Base-by-base conservation (phyloP, 1,140 invertebrate species). In the Brachionus manjavacas region DNA sequence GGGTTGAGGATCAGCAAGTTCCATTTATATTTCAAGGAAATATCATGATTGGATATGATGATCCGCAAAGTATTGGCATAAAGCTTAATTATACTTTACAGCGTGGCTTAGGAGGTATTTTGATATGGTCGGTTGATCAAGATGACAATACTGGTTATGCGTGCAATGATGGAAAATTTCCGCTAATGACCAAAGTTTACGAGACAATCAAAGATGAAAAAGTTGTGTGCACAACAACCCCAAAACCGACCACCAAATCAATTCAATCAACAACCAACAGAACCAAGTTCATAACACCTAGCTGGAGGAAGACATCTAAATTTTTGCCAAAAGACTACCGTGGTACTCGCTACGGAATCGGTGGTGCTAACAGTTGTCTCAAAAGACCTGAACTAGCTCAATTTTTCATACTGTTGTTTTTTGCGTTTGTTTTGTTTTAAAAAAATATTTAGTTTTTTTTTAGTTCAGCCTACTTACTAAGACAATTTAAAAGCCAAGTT, bases 41-140 rank as follows among this genome's bases (percentile, higher is more conserved):
- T 88, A 94, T 96, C 89, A 96, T 95, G 95, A 95, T 97, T 20
- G 94, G 95, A 1, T 97, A 95, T 87, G 95, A 97, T 87, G 95
- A 97, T 87, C 92, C 49, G 16, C 46, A 84, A 46, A 84, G 83
- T 64, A 35, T 84, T 46, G 83, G 2, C 35, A 43, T 74, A 14
- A 84, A 84, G 23, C 16, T 84, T 23, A 81, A 81, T 46, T 81
- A 81, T 23, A 81, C 79, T 20, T 2, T 81, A 3, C 79, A 81
- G 43, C 79, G 79, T 43, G 79, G 79, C 11, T 25, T 81, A 25
- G 79, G 79, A 12, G 79, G 79, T 43, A 49, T 81, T 25, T 43
- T 81, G 20, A 46, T 81, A 23, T 81, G 79, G 79, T 60, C 64
- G 9, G 66, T 84, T 11, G 81, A 68, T 35, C 64, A 84, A 70